phyloP scores from a whole-genome alignment of 2,888 invertebrate genomes.

The Crioceris asparagi region DNA sequence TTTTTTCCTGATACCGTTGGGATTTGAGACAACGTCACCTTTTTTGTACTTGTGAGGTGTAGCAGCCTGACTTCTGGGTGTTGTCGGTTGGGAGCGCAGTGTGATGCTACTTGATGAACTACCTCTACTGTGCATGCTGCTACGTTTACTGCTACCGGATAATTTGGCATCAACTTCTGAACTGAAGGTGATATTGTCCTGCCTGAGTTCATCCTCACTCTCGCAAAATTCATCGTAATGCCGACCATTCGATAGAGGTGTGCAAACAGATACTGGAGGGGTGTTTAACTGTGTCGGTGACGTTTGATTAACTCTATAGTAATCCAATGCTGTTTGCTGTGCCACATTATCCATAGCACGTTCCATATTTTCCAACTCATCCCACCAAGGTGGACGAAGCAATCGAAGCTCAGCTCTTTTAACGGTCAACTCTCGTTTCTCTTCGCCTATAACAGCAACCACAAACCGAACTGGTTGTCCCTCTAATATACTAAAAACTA shows the following conservation, averaged over 20 bases:
- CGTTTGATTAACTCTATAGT: conserved; percentile 31
- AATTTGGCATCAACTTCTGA: conserved; percentile 66
- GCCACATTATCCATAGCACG: conserved; percentile 16
- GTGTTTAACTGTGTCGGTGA: conserved; percentile 45
- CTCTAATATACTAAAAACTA: conserved; percentile 58
- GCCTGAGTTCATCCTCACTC: conserved; percentile 80
- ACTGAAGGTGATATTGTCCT: conserved; percentile 68
- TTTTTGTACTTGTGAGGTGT: conserved; percentile 95
- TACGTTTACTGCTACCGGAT: conserved; percentile 71
- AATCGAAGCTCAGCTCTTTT: conserved; percentile 85
- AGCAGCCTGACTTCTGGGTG: conserved; percentile 76
- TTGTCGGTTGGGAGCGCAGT: conserved; percentile 83
- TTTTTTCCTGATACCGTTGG: conserved; percentile 94
- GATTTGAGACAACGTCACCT: conserved; percentile 90
- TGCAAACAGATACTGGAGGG: conserved; percentile 37
- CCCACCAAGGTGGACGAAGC: conserved; percentile 91
- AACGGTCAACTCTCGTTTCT: conserved; percentile 52
- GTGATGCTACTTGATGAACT: conserved; percentile 86
- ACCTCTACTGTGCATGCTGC: conserved; percentile 84
- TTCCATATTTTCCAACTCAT: conserved; percentile 68
- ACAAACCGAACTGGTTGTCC: conserved; percentile 56
- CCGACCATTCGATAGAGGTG: conserved; percentile 46
- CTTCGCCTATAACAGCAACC: conserved; percentile 46
- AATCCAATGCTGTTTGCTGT: conserved; percentile 20
- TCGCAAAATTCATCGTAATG: conserved; percentile 72